Percentiles rank a stretch among this genome's conserved stretches.
These are phyloP conservation scores for Phrynocephalus vlangalii DNA, from an alignment of 2,797 vertebrate genomes.

Conservation along the genomic window DNA sequence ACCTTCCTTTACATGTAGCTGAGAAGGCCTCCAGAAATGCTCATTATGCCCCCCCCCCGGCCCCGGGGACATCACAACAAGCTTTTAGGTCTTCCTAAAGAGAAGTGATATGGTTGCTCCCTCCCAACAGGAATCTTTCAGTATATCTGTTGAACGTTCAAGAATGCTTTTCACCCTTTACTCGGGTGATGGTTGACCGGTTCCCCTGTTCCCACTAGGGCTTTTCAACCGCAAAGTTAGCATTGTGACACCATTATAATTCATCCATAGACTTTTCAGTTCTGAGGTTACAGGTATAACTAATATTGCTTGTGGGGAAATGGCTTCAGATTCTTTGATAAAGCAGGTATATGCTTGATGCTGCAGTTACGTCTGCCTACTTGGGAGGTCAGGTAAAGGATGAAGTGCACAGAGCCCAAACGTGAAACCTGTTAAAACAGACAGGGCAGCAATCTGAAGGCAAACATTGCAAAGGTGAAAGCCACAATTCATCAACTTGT, in stretches of 20 bases:
- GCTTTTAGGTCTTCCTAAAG: constrained; percentile 56
- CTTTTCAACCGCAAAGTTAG: constrained; percentile 64
- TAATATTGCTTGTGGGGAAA: constrained; percentile 26
- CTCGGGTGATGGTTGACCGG: constrained; percentile 65
- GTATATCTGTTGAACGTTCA: constrained; percentile 72
- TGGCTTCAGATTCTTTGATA: constrained; percentile 36
- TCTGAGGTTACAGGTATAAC: constrained; percentile 47
- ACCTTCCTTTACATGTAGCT: constrained; percentile 61
- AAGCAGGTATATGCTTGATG: not conserved
- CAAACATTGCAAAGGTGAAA: not conserved
- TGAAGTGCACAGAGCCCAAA: not conserved
- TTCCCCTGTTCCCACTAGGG: constrained; percentile 49
- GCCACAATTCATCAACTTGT: not conserved
- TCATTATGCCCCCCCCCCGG: constrained; percentile 52
- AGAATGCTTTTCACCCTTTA: constrained; percentile 41
- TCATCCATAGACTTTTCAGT: constrained; percentile 56
- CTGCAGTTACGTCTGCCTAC: constrained; percentile 18
- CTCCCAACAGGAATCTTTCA: constrained; percentile 53
- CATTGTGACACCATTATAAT: constrained; percentile 56
- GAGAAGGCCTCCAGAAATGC: constrained; percentile 67
- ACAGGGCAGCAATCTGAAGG: not conserved
- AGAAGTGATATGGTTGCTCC: constrained; percentile 61
- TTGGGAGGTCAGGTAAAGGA: too few relatives aligned
- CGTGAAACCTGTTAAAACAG: not conserved
- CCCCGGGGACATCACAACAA: constrained; percentile 61